phyloP scores from a whole-genome alignment of 1,140 invertebrate genomes.

The Globodera ellingtonae region DNA sequence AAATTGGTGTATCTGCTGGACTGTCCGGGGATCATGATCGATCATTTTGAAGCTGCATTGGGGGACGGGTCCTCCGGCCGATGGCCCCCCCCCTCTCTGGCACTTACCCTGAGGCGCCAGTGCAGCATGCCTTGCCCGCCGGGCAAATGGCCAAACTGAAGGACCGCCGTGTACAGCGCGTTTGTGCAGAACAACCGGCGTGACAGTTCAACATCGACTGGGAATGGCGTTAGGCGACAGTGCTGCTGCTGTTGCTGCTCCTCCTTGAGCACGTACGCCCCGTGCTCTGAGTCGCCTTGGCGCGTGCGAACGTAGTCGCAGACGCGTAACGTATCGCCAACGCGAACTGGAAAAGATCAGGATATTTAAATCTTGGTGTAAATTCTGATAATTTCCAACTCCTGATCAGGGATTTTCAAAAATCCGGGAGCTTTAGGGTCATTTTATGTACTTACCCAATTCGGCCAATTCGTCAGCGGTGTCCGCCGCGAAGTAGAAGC shows the following conservation, averaged over 20 bases:
- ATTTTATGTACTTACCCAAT: constrained; percentile 19
- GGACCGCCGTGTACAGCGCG: constrained; percentile 45
- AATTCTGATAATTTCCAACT: not conserved
- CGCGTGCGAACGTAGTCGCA: constrained; percentile 44
- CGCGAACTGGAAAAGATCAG: constrained; percentile 19
- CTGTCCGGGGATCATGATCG: no score
- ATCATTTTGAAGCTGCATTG: no score
- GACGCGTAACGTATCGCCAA: constrained; percentile 40
- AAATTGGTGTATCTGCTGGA: not conserved
- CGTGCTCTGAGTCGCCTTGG: constrained; percentile 20
- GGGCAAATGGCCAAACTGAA: constrained; percentile 42
- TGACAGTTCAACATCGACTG: constrained; percentile 43
- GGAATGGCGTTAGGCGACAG: constrained; percentile 37
- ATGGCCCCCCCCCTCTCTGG: no score
- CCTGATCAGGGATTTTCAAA: not conserved
- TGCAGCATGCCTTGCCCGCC: constrained; percentile 34
- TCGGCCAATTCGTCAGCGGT: constrained; percentile 44
- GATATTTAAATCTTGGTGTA: not conserved
- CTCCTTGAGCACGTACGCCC: constrained; percentile 33
- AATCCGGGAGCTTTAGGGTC: no score
- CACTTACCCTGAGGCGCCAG: constrained; percentile 35
- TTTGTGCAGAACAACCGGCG: constrained; percentile 43
- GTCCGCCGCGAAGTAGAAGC: constrained; percentile 43
- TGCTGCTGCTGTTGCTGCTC: not conserved
- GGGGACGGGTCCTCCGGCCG: no score